Evolutionary conservation across 2,888 invertebrate genomes (phyloP), one percentile per base, ranked within the genome.

Genomic region (Agriopis leucophaearia): DNA sequence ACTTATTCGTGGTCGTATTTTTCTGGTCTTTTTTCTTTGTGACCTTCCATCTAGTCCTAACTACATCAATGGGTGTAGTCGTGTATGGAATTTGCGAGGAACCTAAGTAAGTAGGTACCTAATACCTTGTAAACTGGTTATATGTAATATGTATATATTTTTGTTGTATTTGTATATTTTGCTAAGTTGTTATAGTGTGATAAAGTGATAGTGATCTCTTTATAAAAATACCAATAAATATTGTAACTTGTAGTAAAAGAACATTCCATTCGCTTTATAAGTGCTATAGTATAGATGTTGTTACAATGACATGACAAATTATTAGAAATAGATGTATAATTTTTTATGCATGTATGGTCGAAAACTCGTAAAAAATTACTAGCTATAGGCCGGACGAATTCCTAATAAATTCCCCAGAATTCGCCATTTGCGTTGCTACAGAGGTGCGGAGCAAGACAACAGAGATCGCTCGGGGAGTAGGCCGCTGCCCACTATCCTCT

Each of bases 191-290:
- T 60, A 56, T 47, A 48, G 50, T 63, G 35, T 55, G 16, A 56
- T 70, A 71, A 69, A 64, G 52, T 15, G 44, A 67, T 48, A 48
- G 66, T 64, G 76, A 78, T 76, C 74, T 78, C 77, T 78, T 79
- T 78, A 78, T 78, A 75, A 75, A 74, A 75, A 75, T 79, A 76
- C 71, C 73, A 73, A 70, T 57, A 66, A 64, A 74, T 70, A 67
- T 76, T 81, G 79, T 83, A 79, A 55, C 74, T 85, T 85, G 78
- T 79, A 76, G 79, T 78, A 79, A 73, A 65, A 79, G 66, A 74
- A 87, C 89, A 90, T 90, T 90, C 90, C 89, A 88, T 68, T 88
- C 76, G 88, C 86, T 89, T 86, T 67, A 77, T 85, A 85, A 82
- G 81, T 80, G 81, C 79, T 77, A 55, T 27, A n/a, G 71, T n/a